These are phyloP conservation scores for Bradypus variegatus DNA, from an alignment of 2,797 vertebrate species.

Conservation along the genomic window DNA sequence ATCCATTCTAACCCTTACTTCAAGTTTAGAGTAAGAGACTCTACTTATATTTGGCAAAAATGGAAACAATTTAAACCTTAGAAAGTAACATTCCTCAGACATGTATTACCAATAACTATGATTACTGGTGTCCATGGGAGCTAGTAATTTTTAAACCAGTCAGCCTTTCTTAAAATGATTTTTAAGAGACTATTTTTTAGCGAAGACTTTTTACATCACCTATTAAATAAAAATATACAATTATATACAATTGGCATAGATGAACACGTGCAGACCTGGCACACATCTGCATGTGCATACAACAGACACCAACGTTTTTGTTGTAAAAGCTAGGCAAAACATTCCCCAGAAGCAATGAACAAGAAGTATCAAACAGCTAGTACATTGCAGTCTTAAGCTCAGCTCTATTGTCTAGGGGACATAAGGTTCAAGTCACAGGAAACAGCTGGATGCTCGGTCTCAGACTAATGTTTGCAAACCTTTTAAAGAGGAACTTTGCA, in stretches of 20 bases:
- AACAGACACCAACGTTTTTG: not conserved
- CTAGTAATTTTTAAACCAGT: not conserved
- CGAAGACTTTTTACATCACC: not conserved
- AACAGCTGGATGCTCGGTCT: conserved; percentile 39
- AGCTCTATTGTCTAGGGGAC: conserved; percentile 21
- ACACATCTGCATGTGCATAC: not conserved
- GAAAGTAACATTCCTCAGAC: not conserved
- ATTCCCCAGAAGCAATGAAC: conserved; percentile 26
- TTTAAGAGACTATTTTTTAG: not conserved
- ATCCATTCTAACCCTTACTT: not conserved
- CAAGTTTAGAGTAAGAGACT: not conserved
- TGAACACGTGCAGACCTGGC: not conserved
- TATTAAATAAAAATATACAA: not conserved
- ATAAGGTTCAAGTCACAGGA: conserved; percentile 30
- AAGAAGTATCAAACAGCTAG: not conserved
- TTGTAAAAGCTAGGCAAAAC: conserved; percentile 12
- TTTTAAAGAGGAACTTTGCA: conserved; percentile 15
- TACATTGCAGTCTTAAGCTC: not conserved
- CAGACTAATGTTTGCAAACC: not conserved
- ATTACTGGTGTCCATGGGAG: not conserved
- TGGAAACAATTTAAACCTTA: conserved; percentile 29
- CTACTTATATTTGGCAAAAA: not conserved
- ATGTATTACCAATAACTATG: not conserved
- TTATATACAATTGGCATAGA: not conserved
- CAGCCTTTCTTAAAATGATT: conserved; percentile 11